Conservation (phyloP, 2,888 invertebrate genomes). For the Lordiphosa andalusiaca region DNA sequence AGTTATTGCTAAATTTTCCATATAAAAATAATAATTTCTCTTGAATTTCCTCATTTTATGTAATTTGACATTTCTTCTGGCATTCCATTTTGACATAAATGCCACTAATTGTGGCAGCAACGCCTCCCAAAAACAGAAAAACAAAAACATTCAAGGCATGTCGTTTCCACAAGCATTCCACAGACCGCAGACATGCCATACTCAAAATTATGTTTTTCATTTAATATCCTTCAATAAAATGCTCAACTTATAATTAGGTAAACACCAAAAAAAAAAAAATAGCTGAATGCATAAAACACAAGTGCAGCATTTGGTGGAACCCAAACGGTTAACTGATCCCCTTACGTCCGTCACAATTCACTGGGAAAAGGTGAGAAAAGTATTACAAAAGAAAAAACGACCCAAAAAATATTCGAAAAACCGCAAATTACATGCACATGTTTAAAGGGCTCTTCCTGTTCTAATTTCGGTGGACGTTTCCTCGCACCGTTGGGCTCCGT, state of each 20-base stretch:
- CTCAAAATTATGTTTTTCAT: constrained; percentile 19
- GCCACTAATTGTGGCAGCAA: constrained; percentile 57
- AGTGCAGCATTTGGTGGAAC: constrained; percentile 24
- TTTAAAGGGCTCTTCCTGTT: constrained; percentile 38
- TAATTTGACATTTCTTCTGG: too few species aligned
- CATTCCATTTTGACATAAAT: constrained; percentile 33
- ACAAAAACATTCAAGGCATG: constrained; percentile 6
- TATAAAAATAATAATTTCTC: not conserved
- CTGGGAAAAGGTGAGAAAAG: constrained; percentile 64
- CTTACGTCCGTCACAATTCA: constrained; percentile 22
- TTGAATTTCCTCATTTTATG: constrained; percentile 1
- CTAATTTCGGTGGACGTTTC: constrained; percentile 33
- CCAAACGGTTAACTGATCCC: constrained; percentile 5
- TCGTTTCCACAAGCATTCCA: constrained; percentile 15
- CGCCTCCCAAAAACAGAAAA: constrained; percentile 37
- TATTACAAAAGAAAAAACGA: constrained; percentile 41
- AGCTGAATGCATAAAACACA: constrained; percentile 34
- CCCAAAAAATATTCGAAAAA: constrained; percentile 26
- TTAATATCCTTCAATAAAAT: constrained; percentile 38
- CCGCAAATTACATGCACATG: constrained; percentile 67
- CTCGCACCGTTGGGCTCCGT: constrained; percentile 13
- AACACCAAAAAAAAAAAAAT: constrained; percentile 14
- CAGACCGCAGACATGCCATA: constrained; percentile 51
- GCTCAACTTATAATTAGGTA: constrained; percentile 23
- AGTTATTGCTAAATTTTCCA: not conserved